phyloP scores from a whole-genome alignment of 2,888 invertebrate species.

The Timema podura region DNA sequence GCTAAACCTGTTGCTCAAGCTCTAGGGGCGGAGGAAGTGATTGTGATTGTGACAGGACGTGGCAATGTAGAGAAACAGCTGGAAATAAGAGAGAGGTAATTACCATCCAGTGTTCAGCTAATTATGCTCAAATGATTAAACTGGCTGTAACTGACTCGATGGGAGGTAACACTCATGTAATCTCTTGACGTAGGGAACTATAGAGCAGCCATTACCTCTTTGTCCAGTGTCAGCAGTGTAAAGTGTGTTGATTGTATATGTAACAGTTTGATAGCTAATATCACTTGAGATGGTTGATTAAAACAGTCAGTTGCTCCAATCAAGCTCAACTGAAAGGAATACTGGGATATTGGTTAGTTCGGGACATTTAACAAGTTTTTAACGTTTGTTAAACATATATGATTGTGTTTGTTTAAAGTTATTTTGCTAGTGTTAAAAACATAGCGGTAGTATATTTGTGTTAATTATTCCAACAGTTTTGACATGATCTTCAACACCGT shows the following conservation, averaged over 20 bases:
- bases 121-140: background rate
- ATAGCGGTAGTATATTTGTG: no score
- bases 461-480: slow-evolving; percentile 39
- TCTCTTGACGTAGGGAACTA: no score
- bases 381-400: background rate
- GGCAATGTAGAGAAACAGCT: slow-evolving; percentile 35
- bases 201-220: no score
- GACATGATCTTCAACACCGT: slow-evolving; percentile 52
- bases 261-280: no score
- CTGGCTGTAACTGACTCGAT: background rate
- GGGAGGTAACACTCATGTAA: no score
- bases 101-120: background rate
- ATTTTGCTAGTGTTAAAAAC: background rate
- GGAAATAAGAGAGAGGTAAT: slow-evolving; percentile 20
- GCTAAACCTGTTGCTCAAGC: slow-evolving; percentile 54
- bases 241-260: no score
- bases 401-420: background rate
- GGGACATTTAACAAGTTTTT: no score
- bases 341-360: no score
- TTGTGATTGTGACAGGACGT: slow-evolving; percentile 42
- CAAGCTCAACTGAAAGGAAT: no score
- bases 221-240: no score
- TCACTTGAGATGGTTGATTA: no score
- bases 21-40: slow-evolving; percentile 52
- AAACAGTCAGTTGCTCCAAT: no score